Evolutionary conservation across 2,797 vertebrate genomes (phyloP).

Genomic region (Yasuhikotakia modesta): DNA sequence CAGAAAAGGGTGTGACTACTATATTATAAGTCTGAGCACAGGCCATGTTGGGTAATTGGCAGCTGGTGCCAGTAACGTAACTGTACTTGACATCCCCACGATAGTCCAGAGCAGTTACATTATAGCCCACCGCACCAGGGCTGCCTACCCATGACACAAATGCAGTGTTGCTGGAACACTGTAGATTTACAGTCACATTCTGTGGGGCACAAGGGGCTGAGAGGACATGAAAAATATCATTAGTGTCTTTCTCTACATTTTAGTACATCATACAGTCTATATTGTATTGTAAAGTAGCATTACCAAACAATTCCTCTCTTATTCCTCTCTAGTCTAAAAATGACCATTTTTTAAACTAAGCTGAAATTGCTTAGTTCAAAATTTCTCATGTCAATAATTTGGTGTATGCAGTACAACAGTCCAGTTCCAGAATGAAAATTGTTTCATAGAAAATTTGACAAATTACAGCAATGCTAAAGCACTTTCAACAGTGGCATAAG

Average conservation of each 20-base stretch:
- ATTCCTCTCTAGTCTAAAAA: no score
- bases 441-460: no score
- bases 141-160: constrained; percentile 73
- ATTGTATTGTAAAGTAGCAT: neutral
- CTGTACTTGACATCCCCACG: constrained; percentile 65
- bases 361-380: no score
- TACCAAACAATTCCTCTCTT: neutral
- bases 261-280: neutral
- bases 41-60: constrained; percentile 69
- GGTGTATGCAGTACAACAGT: no score
- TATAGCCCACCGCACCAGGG: constrained; percentile 65
- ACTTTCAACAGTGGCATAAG: no score
- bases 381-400: no score
- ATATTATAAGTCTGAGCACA: constrained; percentile 73
- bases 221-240: constrained; percentile 13
- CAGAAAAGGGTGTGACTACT: constrained; percentile 68
- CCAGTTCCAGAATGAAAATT: no score
- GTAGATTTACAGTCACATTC: constrained; percentile 68
- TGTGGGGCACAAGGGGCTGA: constrained; percentile 76
- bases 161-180: constrained; percentile 73
- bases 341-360: no score
- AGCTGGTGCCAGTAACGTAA: constrained; percentile 64
- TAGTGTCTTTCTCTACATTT: neutral
- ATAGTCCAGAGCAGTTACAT: constrained; percentile 61
- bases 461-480: no score